A percentile compares a stretch with the other conserved stretches of the same genome.
Evolutionary conservation across 1,140 invertebrate species (phyloP).

Genomic region (Nebria ingens): DNA sequence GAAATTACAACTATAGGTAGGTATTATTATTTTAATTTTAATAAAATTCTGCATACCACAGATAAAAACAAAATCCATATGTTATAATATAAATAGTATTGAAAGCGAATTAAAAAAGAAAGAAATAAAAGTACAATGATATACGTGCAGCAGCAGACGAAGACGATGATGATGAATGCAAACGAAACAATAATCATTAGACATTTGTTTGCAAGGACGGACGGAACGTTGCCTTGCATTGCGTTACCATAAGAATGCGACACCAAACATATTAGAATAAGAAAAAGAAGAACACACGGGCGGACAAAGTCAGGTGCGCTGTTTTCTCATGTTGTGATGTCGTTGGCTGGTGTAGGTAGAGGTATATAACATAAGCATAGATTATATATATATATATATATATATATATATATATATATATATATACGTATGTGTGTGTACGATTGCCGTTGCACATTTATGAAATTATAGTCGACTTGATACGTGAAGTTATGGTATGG

Average conservation of each 20-base stretch:
- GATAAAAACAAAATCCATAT: too few relatives aligned
- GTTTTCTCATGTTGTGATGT: too few relatives aligned
- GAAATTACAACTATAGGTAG: too few relatives aligned
- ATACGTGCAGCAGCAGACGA: background rate
- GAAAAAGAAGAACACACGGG: background rate
- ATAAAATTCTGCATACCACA: too few relatives aligned
- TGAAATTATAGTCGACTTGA: background rate
- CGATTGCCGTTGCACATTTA: background rate
- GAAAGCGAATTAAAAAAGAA: too few relatives aligned
- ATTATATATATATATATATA: too few relatives aligned
- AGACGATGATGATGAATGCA: background rate
- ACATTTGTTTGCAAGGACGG: background rate
- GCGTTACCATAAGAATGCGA: too few relatives aligned
- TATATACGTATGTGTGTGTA: background rate
- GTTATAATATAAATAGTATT: too few relatives aligned
- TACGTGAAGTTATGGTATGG: background rate
- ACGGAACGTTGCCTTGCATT: too few relatives aligned
- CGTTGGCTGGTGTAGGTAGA: too few relatives aligned
- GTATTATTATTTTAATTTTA: too few relatives aligned
- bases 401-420: background rate
- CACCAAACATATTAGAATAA: background rate
- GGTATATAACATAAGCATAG: too few relatives aligned
- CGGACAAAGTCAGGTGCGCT: background rate
- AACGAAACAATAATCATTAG: background rate
- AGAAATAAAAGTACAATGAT: background rate